A percentile compares a stretch with the other conserved stretches of the same genome.
These are phyloP conservation scores for Eumerus sabulonum DNA, from an alignment of 2,888 invertebrate genomes.

Conservation along the genomic window DNA sequence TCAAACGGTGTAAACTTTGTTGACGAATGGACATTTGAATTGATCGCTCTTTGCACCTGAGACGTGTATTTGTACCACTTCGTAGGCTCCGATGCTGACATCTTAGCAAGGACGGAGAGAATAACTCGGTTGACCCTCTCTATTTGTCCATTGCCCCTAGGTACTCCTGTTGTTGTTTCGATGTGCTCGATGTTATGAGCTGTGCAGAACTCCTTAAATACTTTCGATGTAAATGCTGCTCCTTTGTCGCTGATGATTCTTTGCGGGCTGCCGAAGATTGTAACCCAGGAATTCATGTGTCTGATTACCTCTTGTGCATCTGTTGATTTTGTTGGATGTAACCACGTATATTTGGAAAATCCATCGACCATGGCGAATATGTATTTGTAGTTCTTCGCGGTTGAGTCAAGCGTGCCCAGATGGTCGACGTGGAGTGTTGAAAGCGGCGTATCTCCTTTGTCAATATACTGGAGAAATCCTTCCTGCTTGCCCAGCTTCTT, in stretches of 20 bases:
- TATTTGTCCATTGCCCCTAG: conserved; percentile 41
- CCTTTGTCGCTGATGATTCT: conserved; percentile 52
- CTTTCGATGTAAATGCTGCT: conserved; percentile 47
- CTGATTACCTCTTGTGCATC: conserved; percentile 13
- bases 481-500: conserved; percentile 72
- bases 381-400: background rate
- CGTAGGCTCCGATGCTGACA: background rate
- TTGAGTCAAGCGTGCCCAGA: background rate
- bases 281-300: conserved; percentile 3
- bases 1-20: conserved; percentile 22
- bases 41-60: conserved; percentile 37
- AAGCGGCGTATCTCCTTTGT: conserved; percentile 1
- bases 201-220: conserved; percentile 42
- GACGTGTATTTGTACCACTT: conserved; percentile 13
- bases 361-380: background rate
- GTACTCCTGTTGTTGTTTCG: conserved; percentile 43
- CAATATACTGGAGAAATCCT: conserved; percentile 71
- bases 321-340: conserved; percentile 23
- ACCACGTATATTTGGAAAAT: conserved; percentile 1
- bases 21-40: conserved; percentile 2
- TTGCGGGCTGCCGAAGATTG: conserved; percentile 43
- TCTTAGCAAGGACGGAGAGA: conserved; percentile 10
- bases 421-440: background rate
- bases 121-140: conserved; percentile 29
- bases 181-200: conserved; percentile 32